A percentile compares a stretch with the other conserved stretches of the same genome.
phyloP scores from a whole-genome alignment of 2,797 vertebrate genomes.

The Anguilla anguilla region DNA sequence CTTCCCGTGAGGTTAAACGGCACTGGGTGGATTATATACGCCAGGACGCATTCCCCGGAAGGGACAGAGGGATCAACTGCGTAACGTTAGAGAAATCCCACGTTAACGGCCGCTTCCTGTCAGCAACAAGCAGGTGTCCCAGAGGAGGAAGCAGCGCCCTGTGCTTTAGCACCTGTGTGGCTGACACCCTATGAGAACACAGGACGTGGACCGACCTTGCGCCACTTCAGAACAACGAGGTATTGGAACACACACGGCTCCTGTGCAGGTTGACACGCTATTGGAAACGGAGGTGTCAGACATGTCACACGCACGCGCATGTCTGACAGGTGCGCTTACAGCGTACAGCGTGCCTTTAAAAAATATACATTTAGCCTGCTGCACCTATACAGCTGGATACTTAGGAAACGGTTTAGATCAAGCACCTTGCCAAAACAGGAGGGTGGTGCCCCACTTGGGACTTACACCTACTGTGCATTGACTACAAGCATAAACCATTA shows the following conservation, averaged over 20 bases:
- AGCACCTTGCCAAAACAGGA: neutral
- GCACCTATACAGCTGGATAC: neutral
- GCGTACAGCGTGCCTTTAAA: neutral
- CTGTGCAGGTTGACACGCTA: neutral
- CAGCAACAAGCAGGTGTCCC: slow-evolving; percentile 23
- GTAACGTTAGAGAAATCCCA: neutral
- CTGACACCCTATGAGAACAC: neutral
- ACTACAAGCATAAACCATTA: neutral
- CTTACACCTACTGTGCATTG: neutral
- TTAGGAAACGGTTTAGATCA: neutral
- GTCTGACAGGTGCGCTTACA: neutral
- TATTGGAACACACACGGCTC: neutral
- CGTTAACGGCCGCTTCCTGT: neutral
- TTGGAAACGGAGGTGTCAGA: neutral
- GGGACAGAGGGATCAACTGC: neutral
- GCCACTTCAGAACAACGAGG: neutral
- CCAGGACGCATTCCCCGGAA: neutral
- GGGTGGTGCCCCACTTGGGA: neutral
- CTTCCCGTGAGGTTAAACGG: neutral
- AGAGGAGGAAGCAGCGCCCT: neutral
- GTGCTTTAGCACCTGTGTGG: neutral
- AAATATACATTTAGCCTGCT: neutral
- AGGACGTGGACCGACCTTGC: neutral
- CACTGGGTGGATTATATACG: neutral
- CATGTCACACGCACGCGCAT: neutral